A percentile compares a stretch with the other conserved stretches of the same genome.
phyloP scores from a whole-genome alignment of 2,888 invertebrate genomes.

The Andrena minutula region DNA sequence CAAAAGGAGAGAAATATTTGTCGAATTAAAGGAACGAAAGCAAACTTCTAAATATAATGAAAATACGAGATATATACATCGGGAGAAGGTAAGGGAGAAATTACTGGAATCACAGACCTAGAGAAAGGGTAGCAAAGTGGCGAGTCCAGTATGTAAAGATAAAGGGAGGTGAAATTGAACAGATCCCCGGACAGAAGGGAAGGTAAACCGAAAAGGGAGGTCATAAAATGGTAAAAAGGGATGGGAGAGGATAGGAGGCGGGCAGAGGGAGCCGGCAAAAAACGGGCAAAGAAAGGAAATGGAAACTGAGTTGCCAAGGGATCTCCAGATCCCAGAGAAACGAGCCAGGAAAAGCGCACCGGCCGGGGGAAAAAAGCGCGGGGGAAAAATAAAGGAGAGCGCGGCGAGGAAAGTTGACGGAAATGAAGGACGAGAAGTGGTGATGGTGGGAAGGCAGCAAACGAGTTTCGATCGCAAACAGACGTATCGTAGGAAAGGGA shows the following conservation, averaged over 20 bases:
- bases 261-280: slow-evolving; percentile 9
- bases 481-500: background rate
- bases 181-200: slow-evolving; percentile 9
- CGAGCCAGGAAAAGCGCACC: slow-evolving; percentile 14
- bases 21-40: background rate
- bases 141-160: slow-evolving; percentile 28
- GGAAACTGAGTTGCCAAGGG: slow-evolving; percentile 39
- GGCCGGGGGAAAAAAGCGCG: slow-evolving; percentile 12
- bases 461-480: slow-evolving; percentile 42
- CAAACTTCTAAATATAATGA: background rate
- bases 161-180: slow-evolving; percentile 12
- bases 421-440: slow-evolving; percentile 35
- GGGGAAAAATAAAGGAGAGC: slow-evolving; percentile 6
- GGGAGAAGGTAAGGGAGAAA: no score
- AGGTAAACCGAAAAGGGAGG: slow-evolving; percentile 18
- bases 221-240: slow-evolving; percentile 31
- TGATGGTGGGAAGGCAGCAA: slow-evolving; percentile 4
- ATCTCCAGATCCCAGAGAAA: slow-evolving; percentile 33
- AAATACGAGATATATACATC: background rate
- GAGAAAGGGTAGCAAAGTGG: slow-evolving; percentile 25
- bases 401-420: slow-evolving; percentile 32
- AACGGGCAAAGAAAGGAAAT: slow-evolving; percentile 29
- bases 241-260: background rate
- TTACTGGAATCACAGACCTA: background rate
- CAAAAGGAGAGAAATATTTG: background rate